Percentiles rank a stretch among this genome's conserved stretches.
These are phyloP conservation scores for Rhopilema esculentum DNA, from an alignment of 30 jellyfish, hydroid and myxozoan genomes.

Conservation along the genomic window DNA sequence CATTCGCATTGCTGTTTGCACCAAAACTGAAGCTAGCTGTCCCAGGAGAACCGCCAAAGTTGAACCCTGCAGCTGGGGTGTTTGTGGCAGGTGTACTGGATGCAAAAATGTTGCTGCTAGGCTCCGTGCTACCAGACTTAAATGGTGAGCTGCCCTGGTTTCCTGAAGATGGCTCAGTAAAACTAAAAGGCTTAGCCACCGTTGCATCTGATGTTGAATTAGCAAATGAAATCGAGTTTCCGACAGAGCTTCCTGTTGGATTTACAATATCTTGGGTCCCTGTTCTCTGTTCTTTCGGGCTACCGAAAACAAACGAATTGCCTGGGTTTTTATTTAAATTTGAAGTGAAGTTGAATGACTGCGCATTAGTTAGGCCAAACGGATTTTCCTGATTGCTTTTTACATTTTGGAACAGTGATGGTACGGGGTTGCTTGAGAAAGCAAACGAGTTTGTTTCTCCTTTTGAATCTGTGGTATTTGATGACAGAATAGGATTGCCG, in stretches of 20 bases:
- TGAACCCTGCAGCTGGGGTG: slow-evolving; percentile 18
- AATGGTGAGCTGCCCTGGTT: slow-evolving; percentile 15
- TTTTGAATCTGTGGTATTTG: not conserved
- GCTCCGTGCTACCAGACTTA: slow-evolving; percentile 9
- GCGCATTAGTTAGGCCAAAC: slow-evolving; percentile 7
- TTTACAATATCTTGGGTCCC: not conserved
- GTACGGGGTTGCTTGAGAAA: slow-evolving; percentile 4
- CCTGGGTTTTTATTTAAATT: not conserved
- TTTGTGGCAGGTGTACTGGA: not conserved
- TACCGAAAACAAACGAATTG: not conserved
- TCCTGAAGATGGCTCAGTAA: not conserved
- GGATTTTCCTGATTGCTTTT: not conserved
- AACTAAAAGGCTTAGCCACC: slow-evolving; percentile 49
- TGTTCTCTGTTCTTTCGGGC: slow-evolving; percentile 9
- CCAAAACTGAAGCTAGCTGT: slow-evolving; percentile 51
- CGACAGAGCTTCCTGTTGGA: slow-evolving; percentile 8
- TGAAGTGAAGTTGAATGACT: slow-evolving; percentile 1
- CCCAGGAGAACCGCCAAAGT: slow-evolving; percentile 20
- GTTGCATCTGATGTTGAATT: slow-evolving; percentile 12
- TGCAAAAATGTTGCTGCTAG: slow-evolving; percentile 3
- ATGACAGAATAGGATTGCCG: not conserved
- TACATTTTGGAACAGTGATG: not conserved
- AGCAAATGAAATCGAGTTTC: slow-evolving; percentile 23
- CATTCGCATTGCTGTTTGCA: slow-evolving; percentile 4
- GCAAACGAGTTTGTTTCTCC: slow-evolving; percentile 3